A percentile compares a stretch with the other conserved stretches of the same genome.
phyloP scores from a whole-genome alignment of 2,888 invertebrate genomes.

The Cetonia aurata region DNA sequence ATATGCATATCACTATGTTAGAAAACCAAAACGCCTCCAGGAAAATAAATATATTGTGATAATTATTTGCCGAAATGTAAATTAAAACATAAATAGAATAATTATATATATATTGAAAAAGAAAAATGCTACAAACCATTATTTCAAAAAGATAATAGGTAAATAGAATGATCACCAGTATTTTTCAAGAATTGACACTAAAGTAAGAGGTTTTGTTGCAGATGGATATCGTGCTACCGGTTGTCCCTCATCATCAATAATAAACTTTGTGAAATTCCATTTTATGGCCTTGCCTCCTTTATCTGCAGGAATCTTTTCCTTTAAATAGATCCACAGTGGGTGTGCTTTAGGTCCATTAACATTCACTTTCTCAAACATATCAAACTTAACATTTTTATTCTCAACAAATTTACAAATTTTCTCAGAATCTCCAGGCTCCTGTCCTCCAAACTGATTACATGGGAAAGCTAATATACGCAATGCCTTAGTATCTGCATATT shows the following conservation, averaged over 20 bases:
- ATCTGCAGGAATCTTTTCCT: slow-evolving; percentile 69
- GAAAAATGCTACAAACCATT: neutral
- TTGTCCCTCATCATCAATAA: slow-evolving; percentile 80
- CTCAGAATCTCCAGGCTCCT: slow-evolving; percentile 76
- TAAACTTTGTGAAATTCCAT: slow-evolving; percentile 93
- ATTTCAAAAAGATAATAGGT: slow-evolving; percentile 6
- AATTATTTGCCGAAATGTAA: too few relatives aligned
- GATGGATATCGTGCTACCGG: slow-evolving; percentile 75
- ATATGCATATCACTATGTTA: too few relatives aligned
- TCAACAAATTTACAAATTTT: slow-evolving; percentile 75
- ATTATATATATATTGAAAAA: slow-evolving; percentile 4
- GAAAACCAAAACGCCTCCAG: too few relatives aligned
- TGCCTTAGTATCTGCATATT: slow-evolving; percentile 78
- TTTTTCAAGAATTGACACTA: slow-evolving; percentile 61
- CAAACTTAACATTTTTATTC: slow-evolving; percentile 75
- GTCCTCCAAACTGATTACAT: slow-evolving; percentile 86
- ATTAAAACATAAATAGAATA: slow-evolving; percentile 2
- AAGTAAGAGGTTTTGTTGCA: slow-evolving; percentile 58
- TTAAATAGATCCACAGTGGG: slow-evolving; percentile 78
- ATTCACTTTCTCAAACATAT: slow-evolving; percentile 80
- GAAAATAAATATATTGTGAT: too few relatives aligned
- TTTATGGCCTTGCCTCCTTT: slow-evolving; percentile 77
- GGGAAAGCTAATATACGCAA: slow-evolving; percentile 87
- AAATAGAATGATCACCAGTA: slow-evolving; percentile 56
- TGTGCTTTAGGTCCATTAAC: slow-evolving; percentile 76